Evolutionary conservation across 1,140 invertebrate species (phyloP), one percentile per base, ranked within the genome.

Genomic region (Tenebrio molitor): DNA sequence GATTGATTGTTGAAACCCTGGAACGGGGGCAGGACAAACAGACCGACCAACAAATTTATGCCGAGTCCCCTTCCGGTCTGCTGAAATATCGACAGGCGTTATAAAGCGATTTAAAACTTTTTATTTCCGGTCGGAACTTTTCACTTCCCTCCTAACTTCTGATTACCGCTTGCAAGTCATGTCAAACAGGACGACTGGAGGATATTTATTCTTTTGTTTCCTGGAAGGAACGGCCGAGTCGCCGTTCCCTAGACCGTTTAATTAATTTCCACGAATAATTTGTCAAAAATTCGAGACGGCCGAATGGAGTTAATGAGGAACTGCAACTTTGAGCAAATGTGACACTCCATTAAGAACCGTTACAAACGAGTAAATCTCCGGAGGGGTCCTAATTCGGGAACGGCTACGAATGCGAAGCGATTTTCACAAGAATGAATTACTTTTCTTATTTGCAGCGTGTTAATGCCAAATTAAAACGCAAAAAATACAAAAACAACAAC

Each of bases 31-130:
- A 29, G 8, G 25, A 29, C 25, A 29, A 29, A 29, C n/a, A n/a
- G n/a, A n/a, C n/a, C n/a, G n/a, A n/a, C n/a, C n/a, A 19, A 65
- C 63, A 33, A 36, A 21, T 65, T 65, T 36, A 65, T 29, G 39
- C 63, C 25, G 12, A n/a, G n/a, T 8, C 25, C 25, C 3, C 17
- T 42, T 42, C 42, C 68, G 68, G 34, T 62, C 21, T 25, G 17
- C 12, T 36, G 50, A 58, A 25, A 29, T 58, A 58, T 58, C 50
- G 39, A 70, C 46, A 70, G 15, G 33, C 46, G 58, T 70, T 70
- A 50, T 62, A 62, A 62, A 62, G 29, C 17, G 42, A 62, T 70
- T 70, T 36, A 70, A 70, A 70, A 53, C 17, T 53, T 53, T 53
- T 53, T 53, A 53, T 53, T 53, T 53, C 19, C 46, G 64, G 33